A percentile compares a stretch with the other conserved stretches of the same genome.
phyloP scores from a whole-genome alignment of 1,140 invertebrate genomes.

The Scaptomyza montana region DNA sequence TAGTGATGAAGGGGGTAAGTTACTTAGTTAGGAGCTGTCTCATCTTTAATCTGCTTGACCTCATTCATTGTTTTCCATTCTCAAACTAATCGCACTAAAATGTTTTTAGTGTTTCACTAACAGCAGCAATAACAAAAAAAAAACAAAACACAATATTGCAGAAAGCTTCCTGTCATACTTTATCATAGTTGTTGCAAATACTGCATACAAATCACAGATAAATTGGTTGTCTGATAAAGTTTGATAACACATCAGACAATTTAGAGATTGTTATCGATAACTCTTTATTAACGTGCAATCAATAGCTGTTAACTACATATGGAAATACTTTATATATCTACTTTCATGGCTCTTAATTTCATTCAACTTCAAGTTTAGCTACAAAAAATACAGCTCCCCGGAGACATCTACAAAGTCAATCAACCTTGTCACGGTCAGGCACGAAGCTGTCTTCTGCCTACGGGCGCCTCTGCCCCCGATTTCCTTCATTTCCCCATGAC shows the following conservation, averaged over 20 bases:
- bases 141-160: no score
- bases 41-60: slow-evolving; percentile 19
- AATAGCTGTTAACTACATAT: not conserved
- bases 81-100: slow-evolving; percentile 63
- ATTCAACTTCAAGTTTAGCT: not conserved
- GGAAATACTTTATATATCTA: not conserved
- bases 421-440: slow-evolving; percentile 1
- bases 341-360: slow-evolving; percentile 5
- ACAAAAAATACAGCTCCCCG: not conserved
- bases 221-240: slow-evolving; percentile 9
- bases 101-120: slow-evolving; percentile 62
- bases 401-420: not conserved
- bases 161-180: no score
- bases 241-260: not conserved
- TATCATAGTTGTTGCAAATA: no score
- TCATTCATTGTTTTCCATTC: not conserved
- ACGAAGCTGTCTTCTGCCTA: not conserved
- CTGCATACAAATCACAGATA: slow-evolving; percentile 14
- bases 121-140: not conserved
- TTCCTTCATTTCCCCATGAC: not conserved
- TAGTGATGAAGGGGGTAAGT: slow-evolving; percentile 4
- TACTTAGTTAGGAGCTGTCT: not conserved
- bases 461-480: not conserved
- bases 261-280: slow-evolving; percentile 3
- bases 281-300: slow-evolving; percentile 1